Percentiles rank a stretch among this genome's conserved stretches.
Evolutionary conservation across 2,113 vertebrate species (phyloP).

Genomic region (Forbesichthys papilliferus): DNA sequence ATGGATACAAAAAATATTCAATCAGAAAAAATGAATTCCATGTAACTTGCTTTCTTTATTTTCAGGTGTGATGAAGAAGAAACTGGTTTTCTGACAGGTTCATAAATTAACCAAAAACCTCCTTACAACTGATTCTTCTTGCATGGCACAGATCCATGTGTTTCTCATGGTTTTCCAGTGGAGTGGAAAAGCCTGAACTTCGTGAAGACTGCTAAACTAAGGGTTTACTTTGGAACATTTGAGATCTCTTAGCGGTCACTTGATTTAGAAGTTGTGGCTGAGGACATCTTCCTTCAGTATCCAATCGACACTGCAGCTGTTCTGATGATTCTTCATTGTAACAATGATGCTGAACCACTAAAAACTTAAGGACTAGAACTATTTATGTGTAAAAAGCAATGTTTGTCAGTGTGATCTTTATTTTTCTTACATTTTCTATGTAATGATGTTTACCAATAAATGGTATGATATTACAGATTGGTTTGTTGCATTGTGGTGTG

Average conservation of each 20-base stretch:
- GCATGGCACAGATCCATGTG: slow-evolving; percentile 9
- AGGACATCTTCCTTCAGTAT: not conserved
- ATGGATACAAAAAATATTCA: too few species aligned
- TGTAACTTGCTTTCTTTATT: slow-evolving; percentile 26
- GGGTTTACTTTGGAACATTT: slow-evolving; percentile 28
- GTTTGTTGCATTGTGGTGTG: not conserved
- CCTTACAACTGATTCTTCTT: slow-evolving; percentile 10
- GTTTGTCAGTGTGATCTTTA: slow-evolving; percentile 39
- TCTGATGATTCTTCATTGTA: slow-evolving; percentile 33
- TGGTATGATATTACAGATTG: slow-evolving; percentile 29
- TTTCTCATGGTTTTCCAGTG: slow-evolving; percentile 37
- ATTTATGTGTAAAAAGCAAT: slow-evolving; percentile 50
- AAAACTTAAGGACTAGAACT: slow-evolving; percentile 21
- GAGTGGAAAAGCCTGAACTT: slow-evolving; percentile 7
- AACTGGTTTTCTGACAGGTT: slow-evolving; percentile 74
- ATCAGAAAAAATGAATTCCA: not conserved
- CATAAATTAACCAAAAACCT: slow-evolving; percentile 16
- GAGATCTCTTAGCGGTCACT: slow-evolving; percentile 23
- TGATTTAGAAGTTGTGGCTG: slow-evolving; percentile 11
- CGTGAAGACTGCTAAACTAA: not conserved
- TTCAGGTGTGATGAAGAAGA: slow-evolving; percentile 79
- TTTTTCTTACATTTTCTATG: slow-evolving; percentile 56
- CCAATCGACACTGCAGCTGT: slow-evolving; percentile 5
- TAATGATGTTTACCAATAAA: slow-evolving; percentile 64
- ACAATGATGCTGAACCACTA: slow-evolving; percentile 39